Evolutionary conservation across 2,888 invertebrate species (phyloP), one percentile per base, ranked within the genome.

Genomic region (Epirrhoe alternata): DNA sequence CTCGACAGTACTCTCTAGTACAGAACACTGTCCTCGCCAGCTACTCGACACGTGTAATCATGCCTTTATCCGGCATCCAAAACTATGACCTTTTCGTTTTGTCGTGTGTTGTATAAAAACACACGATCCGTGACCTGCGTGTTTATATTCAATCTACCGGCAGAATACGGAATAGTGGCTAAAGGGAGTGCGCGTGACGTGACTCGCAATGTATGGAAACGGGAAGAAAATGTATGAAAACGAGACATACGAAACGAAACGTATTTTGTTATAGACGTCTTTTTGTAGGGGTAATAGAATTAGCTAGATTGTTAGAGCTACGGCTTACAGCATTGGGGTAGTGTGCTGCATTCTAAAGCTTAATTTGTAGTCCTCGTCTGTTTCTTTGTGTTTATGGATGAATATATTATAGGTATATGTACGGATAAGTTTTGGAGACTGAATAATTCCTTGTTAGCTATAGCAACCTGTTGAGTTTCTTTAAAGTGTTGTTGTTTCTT

Each of bases 121-220:
- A 80, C 74, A 74, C 68, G 35, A 61, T 50, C 83, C 86, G 86
- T 87, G 86, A 86, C 84, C 76, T 74, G 85, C 73, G 71, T 86
- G 77, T 75, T 80, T 81, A 84, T 80, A 82, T 86, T 85, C 86
- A 86, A 87, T 86, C 81, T 77, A 73, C 76, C 74, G 73, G 77
- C 54, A 66, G 62, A 57, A 54, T 50, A 66, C 30, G 55, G 1
- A 47, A 35, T 74, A 71, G 79, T 78, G 80, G 80, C 79, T 59
- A 30, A 14, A 53, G 45, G 66, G 59, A 59, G 52, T 62, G 55
- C 50, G 47, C 70, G 72, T 72, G 72, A 61, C 64, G 55, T n/a
- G 70, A 69, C 61, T 72, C 42, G 8, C 30, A 67, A 62, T 66
- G 57, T 66, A 61, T 63, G 57, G 7, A 57, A 56, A 56, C 56